Evolutionary conservation across 2,888 invertebrate genomes (phyloP), one percentile per base, ranked within the genome.

Genomic region (Oxytorus armatus): DNA sequence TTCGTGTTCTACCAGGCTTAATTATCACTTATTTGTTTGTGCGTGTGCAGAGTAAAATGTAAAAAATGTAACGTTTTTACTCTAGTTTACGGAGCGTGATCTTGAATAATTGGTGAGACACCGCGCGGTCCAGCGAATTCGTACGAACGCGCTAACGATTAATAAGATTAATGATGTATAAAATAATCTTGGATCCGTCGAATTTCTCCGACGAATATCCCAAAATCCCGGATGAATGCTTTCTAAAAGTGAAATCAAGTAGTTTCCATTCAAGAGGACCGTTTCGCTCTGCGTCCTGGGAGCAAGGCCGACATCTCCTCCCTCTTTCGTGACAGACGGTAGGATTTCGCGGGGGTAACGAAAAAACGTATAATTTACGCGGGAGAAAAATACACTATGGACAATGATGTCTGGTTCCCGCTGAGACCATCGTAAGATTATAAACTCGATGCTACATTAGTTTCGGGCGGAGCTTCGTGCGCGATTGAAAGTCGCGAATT

Each of bases 191-290:
- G 44, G 29, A 63, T 63, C 21, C 21, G 18, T 49, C 29, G 33
- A 75, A 70, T 70, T 70, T 65, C 75, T 59, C 51, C 51, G 16
- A 25, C 49, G 49, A 39, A 42, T 8, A 75, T 44, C 25, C 69
- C 55, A 21, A 74, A 79, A 65, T 55, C 39, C 36, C 63, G 47
- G 55, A 66, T 33, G 8, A 51, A 55, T 70, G 65, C 69, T 75
- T 74, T 75, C 57, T 65, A 70, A 66, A 75, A 75, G 79, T 79
- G 68, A 70, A 79, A 68, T 72, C 61, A 68, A 55, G 47, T 0
- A 65, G 33, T n/a, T 53, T 61, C 44, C 47, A 69, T 68, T 73
- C 53, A 51, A 39, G 51, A 39, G 66, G 11, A 18, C 33, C 21
- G 21, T 11, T 51, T 25, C 25, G 33, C 61, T 36, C 44, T 53